Conservation (phyloP, 2,888 invertebrate genomes). For the Scaptodrosophila latifasciaeformis region DNA sequence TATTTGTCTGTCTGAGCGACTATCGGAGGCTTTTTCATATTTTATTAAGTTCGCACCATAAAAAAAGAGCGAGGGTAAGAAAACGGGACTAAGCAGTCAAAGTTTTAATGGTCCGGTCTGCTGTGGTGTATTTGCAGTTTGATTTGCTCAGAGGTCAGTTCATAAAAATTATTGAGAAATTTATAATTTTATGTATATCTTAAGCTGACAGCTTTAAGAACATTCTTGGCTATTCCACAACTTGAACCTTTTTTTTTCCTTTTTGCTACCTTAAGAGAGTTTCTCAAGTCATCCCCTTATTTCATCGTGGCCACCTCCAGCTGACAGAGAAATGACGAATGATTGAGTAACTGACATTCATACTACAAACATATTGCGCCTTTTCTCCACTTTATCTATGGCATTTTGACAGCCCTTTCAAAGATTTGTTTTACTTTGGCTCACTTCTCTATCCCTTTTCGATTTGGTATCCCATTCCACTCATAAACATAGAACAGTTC, state of each 20-base stretch:
- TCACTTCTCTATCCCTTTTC: too few relatives aligned
- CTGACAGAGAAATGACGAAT: constrained; percentile 39
- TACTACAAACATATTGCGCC: too few relatives aligned
- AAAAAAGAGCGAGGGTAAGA: constrained; percentile 48
- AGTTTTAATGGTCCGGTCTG: constrained; percentile 47
- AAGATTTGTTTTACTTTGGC: too few relatives aligned
- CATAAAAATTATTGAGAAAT: constrained; percentile 54
- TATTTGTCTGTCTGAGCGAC: not conserved
- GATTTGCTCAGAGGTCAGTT: constrained; percentile 23
- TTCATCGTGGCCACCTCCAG: not conserved
- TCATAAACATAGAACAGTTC: too few relatives aligned
- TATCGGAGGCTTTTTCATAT: constrained; percentile 50
- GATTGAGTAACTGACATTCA: too few relatives aligned
- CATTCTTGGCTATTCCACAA: too few relatives aligned
- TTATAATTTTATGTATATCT: constrained; percentile 26
- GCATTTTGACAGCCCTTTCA: constrained; percentile 27
- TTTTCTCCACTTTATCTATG: too few relatives aligned
- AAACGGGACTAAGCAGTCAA: constrained; percentile 35
- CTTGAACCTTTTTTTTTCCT: too few relatives aligned
- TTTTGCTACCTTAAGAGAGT: too few relatives aligned
- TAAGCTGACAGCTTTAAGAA: constrained; percentile 26
- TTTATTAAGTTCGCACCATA: constrained; percentile 58
- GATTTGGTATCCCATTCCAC: too few relatives aligned
- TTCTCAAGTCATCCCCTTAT: not conserved
- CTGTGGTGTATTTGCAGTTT: constrained; percentile 32